Percentiles rank a stretch among this genome's conserved stretches.
phyloP scores from a whole-genome alignment of 2,797 vertebrate species.

The Mallotus villosus region DNA sequence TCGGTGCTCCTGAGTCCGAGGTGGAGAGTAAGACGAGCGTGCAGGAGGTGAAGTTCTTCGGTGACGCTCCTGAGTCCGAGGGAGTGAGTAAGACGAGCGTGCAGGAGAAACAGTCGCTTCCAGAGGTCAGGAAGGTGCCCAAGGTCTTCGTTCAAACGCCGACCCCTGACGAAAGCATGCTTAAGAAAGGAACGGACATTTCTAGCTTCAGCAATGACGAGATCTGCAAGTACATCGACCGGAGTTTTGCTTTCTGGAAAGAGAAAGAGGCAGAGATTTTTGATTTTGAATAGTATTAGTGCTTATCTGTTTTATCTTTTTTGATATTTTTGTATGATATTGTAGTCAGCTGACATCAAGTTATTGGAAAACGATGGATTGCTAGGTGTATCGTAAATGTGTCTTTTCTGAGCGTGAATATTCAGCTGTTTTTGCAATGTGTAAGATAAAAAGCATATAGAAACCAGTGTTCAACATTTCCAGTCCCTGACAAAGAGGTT shows the following conservation, averaged over 20 bases:
- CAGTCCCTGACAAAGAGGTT: neutral
- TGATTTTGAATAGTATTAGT: slow-evolving; percentile 74
- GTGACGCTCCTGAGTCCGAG: slow-evolving; percentile 46
- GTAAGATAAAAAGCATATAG: neutral
- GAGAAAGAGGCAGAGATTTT: slow-evolving; percentile 97
- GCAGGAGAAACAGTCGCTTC: slow-evolving; percentile 52
- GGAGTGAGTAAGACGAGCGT: slow-evolving; percentile 5
- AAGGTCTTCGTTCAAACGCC: slow-evolving; percentile 66
- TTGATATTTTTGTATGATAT: slow-evolving; percentile 54
- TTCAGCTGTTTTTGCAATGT: neutral
- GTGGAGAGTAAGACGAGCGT: slow-evolving; percentile 6
- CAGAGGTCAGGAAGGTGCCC: slow-evolving; percentile 64
- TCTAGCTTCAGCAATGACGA: slow-evolving; percentile 82
- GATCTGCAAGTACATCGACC: slow-evolving; percentile 91
- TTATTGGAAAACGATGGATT: neutral
- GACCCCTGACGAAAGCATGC: slow-evolving; percentile 63
- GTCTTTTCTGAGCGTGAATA: neutral
- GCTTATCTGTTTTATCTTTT: slow-evolving; percentile 36
- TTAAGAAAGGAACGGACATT: slow-evolving; percentile 56
- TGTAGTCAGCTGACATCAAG: slow-evolving; percentile 25
- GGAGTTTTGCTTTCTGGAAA: slow-evolving; percentile 98
- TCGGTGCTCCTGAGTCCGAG: slow-evolving; percentile 61
- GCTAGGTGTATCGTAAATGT: neutral
- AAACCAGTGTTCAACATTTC: neutral
- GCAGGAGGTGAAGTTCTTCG: slow-evolving; percentile 79